Conservation (phyloP, 2,888 invertebrate genomes). For the Odontocolon sp. region DNA sequence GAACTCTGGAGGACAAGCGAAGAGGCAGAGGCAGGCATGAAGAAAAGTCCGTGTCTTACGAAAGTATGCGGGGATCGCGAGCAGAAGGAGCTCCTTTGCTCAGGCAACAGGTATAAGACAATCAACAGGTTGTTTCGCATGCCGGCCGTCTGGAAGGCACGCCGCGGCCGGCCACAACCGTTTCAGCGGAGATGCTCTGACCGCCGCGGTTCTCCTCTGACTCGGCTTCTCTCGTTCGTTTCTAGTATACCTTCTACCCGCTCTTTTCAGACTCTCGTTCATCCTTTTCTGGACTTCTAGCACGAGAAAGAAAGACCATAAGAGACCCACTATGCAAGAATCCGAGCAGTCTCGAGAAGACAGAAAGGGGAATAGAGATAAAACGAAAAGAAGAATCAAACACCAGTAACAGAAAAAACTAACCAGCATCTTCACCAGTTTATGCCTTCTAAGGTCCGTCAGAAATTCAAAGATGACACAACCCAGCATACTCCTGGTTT, state of each 20-base stretch:
- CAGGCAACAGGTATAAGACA: conserved; percentile 76
- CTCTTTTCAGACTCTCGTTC: conserved; percentile 20
- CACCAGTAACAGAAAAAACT: conserved; percentile 38
- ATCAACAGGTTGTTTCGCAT: conserved; percentile 78
- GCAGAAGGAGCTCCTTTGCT: conserved; percentile 61
- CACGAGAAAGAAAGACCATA: conserved; percentile 35
- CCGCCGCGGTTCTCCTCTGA: conserved; percentile 32
- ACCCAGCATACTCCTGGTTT: conserved; percentile 19
- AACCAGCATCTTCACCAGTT: conserved; percentile 21
- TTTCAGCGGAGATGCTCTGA: conserved; percentile 52
- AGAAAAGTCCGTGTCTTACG: conserved; percentile 45
- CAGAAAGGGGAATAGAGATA: conserved; percentile 25
- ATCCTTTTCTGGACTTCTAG: conserved; percentile 11
- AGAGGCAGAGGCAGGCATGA: conserved; percentile 15
- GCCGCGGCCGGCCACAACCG: conserved; percentile 58
- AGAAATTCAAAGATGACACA: not conserved
- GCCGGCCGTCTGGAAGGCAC: conserved; percentile 72
- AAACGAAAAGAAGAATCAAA: conserved; percentile 38
- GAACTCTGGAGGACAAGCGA: conserved; percentile 5
- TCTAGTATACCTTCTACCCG: conserved; percentile 3
- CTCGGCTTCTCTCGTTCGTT: conserved; percentile 5
- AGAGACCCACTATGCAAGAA: conserved; percentile 38
- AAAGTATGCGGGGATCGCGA: conserved; percentile 70
- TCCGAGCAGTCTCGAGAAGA: not conserved
- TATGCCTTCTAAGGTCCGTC: conserved; percentile 7